phyloP scores from a whole-genome alignment of 2,113 vertebrate species.

The Calypte anna region DNA sequence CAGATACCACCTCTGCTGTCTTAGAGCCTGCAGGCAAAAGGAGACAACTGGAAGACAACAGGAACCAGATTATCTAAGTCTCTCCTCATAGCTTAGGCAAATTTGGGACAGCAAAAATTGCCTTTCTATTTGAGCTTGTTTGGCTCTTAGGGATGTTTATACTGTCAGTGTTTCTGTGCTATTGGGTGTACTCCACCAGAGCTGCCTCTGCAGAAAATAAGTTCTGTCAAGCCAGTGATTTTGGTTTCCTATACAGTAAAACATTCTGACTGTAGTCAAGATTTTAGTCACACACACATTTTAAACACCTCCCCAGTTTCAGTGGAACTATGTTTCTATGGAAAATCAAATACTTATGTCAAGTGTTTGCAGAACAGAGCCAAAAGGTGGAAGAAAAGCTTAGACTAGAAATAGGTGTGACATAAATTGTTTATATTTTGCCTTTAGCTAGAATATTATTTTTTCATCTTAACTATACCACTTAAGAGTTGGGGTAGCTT shows the following conservation, averaged over 20 bases:
- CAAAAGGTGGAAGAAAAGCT: slow-evolving; percentile 19
- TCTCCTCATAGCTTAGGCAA: neutral
- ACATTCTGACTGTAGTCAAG: neutral
- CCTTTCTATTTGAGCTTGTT: neutral
- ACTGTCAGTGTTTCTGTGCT: neutral
- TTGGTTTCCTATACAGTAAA: neutral
- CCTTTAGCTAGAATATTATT: slow-evolving; percentile 38
- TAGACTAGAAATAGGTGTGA: slow-evolving; percentile 1
- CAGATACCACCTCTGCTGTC: neutral
- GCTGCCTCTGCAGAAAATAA: neutral
- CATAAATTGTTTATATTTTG: slow-evolving; percentile 53
- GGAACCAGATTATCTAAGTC: neutral
- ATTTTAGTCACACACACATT: neutral
- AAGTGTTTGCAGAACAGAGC: slow-evolving; percentile 16
- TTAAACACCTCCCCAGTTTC: neutral
- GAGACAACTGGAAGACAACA: neutral
- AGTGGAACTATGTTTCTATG: neutral
- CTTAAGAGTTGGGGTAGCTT: neutral
- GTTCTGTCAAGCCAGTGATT: neutral
- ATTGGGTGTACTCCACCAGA: neutral
- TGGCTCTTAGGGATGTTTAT: neutral
- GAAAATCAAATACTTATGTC: slow-evolving; percentile 40
- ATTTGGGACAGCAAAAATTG: neutral
- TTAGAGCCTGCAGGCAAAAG: neutral
- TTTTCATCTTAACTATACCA: slow-evolving; percentile 1